Conservation (phyloP, 2,113 vertebrate genomes). For the Perognathus longimembris region DNA sequence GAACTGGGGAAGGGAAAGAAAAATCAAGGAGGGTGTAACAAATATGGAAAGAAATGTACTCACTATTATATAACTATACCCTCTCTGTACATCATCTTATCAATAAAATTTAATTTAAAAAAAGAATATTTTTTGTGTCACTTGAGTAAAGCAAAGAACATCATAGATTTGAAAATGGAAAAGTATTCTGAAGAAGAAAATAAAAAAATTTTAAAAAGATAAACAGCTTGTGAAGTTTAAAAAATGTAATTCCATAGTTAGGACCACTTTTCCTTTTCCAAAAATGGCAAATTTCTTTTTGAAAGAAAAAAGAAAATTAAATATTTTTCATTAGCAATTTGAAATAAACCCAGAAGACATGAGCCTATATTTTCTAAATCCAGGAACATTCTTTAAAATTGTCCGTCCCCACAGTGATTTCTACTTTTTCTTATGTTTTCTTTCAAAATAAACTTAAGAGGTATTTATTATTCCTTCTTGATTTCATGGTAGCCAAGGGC, state of each 20-base stretch:
- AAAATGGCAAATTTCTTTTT: constrained; percentile 42
- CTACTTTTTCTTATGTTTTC: not conserved
- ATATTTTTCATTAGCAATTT: not conserved
- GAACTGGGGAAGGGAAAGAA: no score
- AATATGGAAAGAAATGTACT: no score
- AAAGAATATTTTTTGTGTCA: no score
- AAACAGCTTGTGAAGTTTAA: not conserved
- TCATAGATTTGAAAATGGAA: no score
- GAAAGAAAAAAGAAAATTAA: not conserved
- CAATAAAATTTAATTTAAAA: no score
- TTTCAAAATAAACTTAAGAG: not conserved
- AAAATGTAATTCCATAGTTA: constrained; percentile 28
- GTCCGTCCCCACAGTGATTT: not conserved
- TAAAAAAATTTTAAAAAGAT: not conserved
- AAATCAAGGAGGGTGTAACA: no score
- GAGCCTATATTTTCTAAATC: not conserved
- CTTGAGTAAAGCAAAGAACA: constrained; percentile 8
- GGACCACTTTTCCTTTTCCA: not conserved
- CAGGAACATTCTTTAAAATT: not conserved
- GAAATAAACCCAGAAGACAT: constrained; percentile 26
- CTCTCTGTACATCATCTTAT: no score
- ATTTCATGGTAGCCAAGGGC: not conserved
- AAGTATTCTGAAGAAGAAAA: not conserved
- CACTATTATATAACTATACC: no score
- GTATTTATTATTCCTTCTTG: not conserved